Conservation (phyloP, 2,888 invertebrate genomes). For the Eupeodes latifasciatus region DNA sequence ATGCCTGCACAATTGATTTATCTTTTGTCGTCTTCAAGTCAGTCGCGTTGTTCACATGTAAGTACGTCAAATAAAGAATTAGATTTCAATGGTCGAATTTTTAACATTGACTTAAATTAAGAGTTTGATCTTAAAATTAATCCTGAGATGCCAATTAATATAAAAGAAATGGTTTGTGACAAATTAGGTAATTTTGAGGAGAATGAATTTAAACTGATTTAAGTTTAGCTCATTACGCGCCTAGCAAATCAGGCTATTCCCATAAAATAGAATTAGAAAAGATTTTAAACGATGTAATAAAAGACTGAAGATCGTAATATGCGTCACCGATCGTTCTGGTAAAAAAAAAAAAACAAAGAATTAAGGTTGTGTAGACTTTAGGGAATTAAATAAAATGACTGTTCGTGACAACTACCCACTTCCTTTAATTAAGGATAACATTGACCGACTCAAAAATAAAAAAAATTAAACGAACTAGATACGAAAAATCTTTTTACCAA, state of each 20-base stretch:
- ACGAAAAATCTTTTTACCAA: background rate
- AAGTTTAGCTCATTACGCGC: too few relatives aligned
- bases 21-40: too few relatives aligned
- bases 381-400: conserved; percentile 60
- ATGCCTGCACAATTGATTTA: too few relatives aligned
- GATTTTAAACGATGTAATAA: conserved; percentile 41
- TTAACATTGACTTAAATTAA: conserved; percentile 49
- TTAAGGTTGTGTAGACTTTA: conserved; percentile 55
- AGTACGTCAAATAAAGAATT: conserved; percentile 34
- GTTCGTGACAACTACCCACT: conserved; percentile 63
- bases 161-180: conserved; percentile 12
- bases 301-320: conserved; percentile 52
- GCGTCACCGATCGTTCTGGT: conserved; percentile 65
- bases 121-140: conserved; percentile 38
- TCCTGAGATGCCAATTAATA: conserved; percentile 10
- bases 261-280: conserved; percentile 35
- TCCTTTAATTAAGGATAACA: conserved; percentile 64
- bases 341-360: too few relatives aligned
- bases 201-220: conserved; percentile 44
- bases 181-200: conserved; percentile 3
- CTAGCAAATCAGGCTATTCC: conserved; percentile 45
- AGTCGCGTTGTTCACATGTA: too few relatives aligned
- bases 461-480: too few relatives aligned
- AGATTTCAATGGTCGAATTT: conserved; percentile 47
- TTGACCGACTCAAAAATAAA: too few relatives aligned